phyloP scores from a whole-genome alignment of 2,113 vertebrate genomes.

The Ceyx cyanopectus region DNA sequence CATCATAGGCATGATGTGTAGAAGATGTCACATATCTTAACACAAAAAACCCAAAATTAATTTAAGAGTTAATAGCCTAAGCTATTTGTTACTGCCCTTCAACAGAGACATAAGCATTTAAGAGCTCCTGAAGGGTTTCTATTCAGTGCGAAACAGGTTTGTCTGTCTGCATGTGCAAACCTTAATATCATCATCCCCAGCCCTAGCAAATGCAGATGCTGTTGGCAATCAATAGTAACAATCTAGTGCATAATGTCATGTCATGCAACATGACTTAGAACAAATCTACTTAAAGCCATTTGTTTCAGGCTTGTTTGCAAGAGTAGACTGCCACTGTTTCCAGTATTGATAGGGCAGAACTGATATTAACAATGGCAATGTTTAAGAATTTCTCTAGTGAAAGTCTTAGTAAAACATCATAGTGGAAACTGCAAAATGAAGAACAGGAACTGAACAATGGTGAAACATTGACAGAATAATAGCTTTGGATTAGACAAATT shows the following conservation, averaged over 20 bases:
- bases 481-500: neutral
- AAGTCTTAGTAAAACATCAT: neutral
- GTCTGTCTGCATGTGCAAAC: neutral
- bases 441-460: neutral
- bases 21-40: neutral
- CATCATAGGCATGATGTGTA: rapidly evolving
- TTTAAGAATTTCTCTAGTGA: neutral
- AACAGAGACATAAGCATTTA: neutral
- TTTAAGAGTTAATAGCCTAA: neutral
- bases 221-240: neutral
- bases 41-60: neutral
- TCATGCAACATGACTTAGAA: neutral
- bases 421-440: neutral
- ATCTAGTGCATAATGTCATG: neutral
- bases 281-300: neutral
- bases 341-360: neutral
- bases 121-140: neutral
- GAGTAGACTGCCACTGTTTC: neutral
- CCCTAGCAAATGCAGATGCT: neutral
- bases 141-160: neutral
- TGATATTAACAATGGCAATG: neutral
- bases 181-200: neutral
- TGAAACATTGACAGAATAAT: neutral
- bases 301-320: neutral
- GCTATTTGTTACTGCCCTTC: neutral